phyloP scores from a whole-genome alignment of 2,888 invertebrate genomes.

The Xylota segnis region DNA sequence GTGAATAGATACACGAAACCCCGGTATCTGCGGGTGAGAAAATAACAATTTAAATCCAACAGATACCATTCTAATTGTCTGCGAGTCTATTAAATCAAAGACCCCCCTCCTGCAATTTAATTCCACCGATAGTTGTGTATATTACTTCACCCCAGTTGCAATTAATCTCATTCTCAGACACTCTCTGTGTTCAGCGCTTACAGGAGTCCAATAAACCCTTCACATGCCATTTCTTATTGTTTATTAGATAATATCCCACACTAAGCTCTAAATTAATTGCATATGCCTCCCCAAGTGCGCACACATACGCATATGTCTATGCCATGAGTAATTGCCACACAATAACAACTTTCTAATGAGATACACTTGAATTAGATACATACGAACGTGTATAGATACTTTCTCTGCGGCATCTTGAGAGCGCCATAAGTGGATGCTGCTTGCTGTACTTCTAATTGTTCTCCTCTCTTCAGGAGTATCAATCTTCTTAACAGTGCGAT shows the following conservation, averaged over 20 bases:
- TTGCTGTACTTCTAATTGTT: neutral
- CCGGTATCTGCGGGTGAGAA: neutral
- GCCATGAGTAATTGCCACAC: constrained; percentile 25
- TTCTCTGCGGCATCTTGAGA: neutral
- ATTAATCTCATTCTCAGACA: neutral
- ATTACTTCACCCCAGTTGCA: neutral
- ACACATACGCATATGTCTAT: neutral
- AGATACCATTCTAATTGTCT: neutral
- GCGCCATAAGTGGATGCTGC: neutral
- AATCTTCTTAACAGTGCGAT: constrained; percentile 15
- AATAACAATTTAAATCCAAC: neutral
- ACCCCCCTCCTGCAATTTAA: neutral
- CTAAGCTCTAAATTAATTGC: constrained; percentile 1
- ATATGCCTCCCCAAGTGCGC: neutral
- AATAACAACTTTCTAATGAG: constrained; percentile 36
- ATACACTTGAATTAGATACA: constrained; percentile 23
- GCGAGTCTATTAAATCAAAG: neutral
- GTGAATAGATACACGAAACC: neutral
- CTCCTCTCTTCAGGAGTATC: neutral
- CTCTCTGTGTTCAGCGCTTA: neutral
- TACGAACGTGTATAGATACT: constrained; percentile 26
- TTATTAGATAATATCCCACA: constrained; percentile 38
- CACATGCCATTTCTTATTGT: constrained; percentile 12
- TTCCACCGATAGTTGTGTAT: neutral
- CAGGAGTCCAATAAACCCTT: constrained; percentile 13